Evolutionary conservation across 2,113 vertebrate species (phyloP).

Genomic region (Rhombomys opimus): DNA sequence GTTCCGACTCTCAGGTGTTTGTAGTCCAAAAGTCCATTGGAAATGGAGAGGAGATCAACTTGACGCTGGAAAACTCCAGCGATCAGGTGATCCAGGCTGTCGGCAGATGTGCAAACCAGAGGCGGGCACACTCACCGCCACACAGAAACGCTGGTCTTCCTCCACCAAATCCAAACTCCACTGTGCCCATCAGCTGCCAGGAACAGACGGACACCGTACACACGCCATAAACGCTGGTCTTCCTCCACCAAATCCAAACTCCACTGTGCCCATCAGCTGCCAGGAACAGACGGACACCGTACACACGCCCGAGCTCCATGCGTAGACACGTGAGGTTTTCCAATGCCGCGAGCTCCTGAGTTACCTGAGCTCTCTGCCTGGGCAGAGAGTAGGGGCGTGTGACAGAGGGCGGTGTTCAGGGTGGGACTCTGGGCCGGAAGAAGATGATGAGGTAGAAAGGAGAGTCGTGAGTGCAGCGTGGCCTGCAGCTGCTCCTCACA

Average conservation of each 20-base stretch:
- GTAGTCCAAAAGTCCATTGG: not conserved
- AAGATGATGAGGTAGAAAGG: not conserved
- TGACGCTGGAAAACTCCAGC: not conserved
- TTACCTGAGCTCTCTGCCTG: too few species aligned
- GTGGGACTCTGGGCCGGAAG: not conserved
- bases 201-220: not conserved
- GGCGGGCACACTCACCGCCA: not conserved
- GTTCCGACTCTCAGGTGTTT: not conserved
- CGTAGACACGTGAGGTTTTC: not conserved
- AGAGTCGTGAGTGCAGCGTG: not conserved
- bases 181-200: not conserved
- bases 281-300: not conserved
- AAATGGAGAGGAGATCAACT: not conserved
- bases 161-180: not conserved
- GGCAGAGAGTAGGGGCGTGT: not conserved
- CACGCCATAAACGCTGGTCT: not conserved
- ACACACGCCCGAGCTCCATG: not conserved
- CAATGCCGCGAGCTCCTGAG: not conserved
- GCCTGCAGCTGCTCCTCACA: not conserved
- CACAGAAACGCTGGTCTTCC: not conserved
- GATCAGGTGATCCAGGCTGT: not conserved
- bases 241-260: not conserved
- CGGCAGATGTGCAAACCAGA: not conserved
- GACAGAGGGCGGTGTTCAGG: not conserved
- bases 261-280: not conserved